phyloP scores from a whole-genome alignment of 2,888 invertebrate genomes.

The Diabrotica balteata region DNA sequence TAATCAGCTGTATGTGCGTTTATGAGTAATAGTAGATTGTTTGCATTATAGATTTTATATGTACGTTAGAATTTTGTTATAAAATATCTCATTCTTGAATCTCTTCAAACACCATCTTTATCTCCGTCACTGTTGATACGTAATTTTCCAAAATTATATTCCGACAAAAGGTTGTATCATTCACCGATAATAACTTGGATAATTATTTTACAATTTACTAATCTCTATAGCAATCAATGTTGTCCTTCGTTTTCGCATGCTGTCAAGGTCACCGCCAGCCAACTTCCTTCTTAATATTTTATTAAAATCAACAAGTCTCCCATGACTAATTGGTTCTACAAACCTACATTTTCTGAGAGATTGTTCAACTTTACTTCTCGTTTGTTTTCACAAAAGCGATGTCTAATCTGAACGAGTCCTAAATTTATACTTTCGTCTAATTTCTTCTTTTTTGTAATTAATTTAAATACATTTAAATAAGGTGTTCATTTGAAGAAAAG shows the following conservation, averaged over 20 bases:
- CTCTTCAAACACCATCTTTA: too few species aligned
- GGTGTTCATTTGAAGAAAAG: too few species aligned
- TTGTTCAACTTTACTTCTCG: conserved; percentile 6
- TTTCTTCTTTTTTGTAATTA: background rate
- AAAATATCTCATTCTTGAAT: too few species aligned
- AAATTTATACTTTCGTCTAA: background rate
- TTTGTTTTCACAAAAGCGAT: conserved; percentile 5
- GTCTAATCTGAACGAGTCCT: background rate
- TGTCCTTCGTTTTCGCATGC: background rate
- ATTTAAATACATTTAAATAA: background rate
- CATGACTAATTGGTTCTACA: conserved; percentile 13
- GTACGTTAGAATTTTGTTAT: too few species aligned
- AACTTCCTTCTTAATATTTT: conserved; percentile 1
- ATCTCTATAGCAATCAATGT: background rate
- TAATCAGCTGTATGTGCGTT: too few species aligned
- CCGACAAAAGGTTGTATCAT: too few species aligned
- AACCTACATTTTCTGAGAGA: conserved; percentile 11
- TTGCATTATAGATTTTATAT: too few species aligned
- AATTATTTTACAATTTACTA: background rate
- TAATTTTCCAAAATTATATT: too few species aligned
- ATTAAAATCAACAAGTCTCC: conserved; percentile 11
- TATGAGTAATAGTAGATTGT: too few species aligned
- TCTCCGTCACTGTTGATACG: too few species aligned
- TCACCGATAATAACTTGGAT: too few species aligned
- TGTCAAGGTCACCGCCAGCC: conserved; percentile 1